These are phyloP conservation scores for Gambelia wislizenii DNA, from an alignment of 2,797 vertebrate species.

Conservation along the genomic window DNA sequence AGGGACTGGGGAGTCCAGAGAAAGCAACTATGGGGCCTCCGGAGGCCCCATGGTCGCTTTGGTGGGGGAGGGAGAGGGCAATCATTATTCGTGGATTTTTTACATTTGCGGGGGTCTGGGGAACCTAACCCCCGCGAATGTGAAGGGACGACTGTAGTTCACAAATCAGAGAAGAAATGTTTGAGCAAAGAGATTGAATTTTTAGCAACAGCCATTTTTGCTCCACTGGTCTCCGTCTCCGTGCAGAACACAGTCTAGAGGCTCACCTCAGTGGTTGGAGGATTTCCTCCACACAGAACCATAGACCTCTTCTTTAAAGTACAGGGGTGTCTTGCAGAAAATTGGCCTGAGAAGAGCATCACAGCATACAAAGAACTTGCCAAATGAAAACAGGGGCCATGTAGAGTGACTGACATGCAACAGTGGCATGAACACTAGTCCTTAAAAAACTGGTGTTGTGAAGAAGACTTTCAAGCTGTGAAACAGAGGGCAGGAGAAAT, in stretches of 20 bases:
- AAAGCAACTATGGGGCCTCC: no score
- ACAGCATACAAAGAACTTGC: not conserved
- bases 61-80: no score
- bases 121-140: no score
- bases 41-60: no score
- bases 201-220: not conserved
- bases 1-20: no score
- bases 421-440: not conserved
- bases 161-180: no score
- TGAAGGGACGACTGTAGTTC: no score
- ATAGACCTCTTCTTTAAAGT: not conserved
- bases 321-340: not conserved
- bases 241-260: not conserved
- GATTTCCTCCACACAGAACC: not conserved
- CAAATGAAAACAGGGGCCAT: not conserved
- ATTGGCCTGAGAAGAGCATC: not conserved
- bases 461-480: not conserved
- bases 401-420: not conserved
- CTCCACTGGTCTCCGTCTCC: no score
- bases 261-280: not conserved
- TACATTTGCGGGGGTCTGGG: no score
- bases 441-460: not conserved
- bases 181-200: not conserved
- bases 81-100: no score
- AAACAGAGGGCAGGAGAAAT: constrained; percentile 13